Evolutionary conservation across 2,797 vertebrate genomes (phyloP), one percentile per base, ranked within the genome.

Genomic region (Manis javanica): DNA sequence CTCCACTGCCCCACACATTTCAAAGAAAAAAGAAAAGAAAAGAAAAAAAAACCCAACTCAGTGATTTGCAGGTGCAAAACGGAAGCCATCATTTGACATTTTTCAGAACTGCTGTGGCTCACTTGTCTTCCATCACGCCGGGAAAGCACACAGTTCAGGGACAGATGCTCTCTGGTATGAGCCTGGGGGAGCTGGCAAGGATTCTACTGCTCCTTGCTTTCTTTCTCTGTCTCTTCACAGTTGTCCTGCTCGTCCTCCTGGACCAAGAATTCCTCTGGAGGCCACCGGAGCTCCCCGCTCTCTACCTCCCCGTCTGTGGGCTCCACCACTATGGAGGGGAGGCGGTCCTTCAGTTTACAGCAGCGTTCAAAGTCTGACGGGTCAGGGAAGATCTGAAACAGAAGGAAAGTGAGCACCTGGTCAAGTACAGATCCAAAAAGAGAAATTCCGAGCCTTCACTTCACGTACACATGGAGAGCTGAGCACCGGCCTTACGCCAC

Each of bases 241-340:
- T 99, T 99, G 7, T 99, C 98, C 13, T 99, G 99, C 0, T 98
- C 98, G 26, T 99, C 99, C 93, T 99, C 99, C 84, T 99, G 99
- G 97, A 99, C 99, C 0, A 99, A 98, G 97, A 99, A 99, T 97
- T 99, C 99, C 89, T 99, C 99, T 0, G 99, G 99, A 0, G 99
- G 99, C 99, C 99, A 99, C 98, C 99, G 99, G 78, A 99, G 99
- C 98, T 99, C 99, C 2, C 99, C 99, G 0, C 99, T 99, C 98
- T 99, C 99, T 68, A 99, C 99, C 2, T 99, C 99, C 0, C 99
- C 99, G 92, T 99, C 99, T 0, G 99, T 99, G 0, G 99, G 99
- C 96, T 99, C 99, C 87, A 99, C 99, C 97, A 99, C 99, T 0
- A 99, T 99, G 72, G 99, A 99, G 1, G 99, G 99, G 90, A 99